Evolutionary conservation across 2,113 vertebrate genomes (phyloP), one percentile per base, ranked within the genome.

Genomic region (Datnioides undecimradiatus): DNA sequence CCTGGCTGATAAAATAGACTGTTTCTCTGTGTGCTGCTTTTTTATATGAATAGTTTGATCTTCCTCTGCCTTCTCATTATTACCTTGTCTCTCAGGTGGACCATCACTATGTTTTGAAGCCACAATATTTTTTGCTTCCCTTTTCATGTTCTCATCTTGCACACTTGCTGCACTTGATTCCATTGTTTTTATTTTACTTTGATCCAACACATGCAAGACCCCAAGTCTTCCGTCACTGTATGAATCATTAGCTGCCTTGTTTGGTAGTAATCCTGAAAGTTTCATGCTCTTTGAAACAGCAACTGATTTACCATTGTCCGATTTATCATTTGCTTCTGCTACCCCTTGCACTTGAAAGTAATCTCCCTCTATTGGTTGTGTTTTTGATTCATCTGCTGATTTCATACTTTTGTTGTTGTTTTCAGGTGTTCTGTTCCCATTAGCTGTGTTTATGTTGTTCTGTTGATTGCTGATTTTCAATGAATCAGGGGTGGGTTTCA

Each of bases 331-430:
- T 65, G 51, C 58, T 80, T 86, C 80, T 34, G 3, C 38, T 55
- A 9, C 41, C 11, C 89, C 68, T 80, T 92, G 86, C 38, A 93
- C 80, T 83, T 93, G 91, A 73, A 93, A 93, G 63, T 93, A 93
- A 38, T 84, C 89, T 73, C 45, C 80, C 31, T 87, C 80, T 27
- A 31, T 65, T 62, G 31, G 41, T 29, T 54, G 52, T 57, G 38
- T 40, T 5, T 43, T 83, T 72, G 64, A 75, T 66, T 71, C 49
- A 45, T 55, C 68, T 16, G 27, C 16, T 40, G 68, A 45, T 33
- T 59, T 75, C 12, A 4, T 21, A 27, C 19, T 63, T 77, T 41
- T 49, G 54, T 65, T 57, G 23, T 17, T 13, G 27, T 66, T 67
- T 59, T 80, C 85, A 59, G n/a, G 12, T 4, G 67, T 82, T 84